Conservation (phyloP, 2,797 vertebrate species). For the Eutrigla gurnardus region DNA sequence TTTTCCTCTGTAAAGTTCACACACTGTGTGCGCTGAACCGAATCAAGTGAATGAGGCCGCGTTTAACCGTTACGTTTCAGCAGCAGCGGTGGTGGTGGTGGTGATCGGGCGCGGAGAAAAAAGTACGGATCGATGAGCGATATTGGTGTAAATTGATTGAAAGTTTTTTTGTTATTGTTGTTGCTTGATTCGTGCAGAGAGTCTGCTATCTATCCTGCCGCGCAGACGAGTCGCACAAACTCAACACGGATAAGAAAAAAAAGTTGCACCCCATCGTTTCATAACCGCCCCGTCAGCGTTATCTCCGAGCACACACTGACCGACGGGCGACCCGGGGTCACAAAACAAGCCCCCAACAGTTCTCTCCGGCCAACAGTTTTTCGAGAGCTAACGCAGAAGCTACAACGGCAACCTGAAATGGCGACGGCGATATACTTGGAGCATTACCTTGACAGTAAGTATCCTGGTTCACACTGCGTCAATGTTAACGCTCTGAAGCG, state of each 20-base stretch:
- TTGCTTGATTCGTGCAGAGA: neutral
- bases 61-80: too few relatives aligned
- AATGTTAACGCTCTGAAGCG: neutral
- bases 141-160: neutral
- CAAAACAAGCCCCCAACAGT: slow-evolving; percentile 58
- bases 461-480: neutral
- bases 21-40: too few relatives aligned
- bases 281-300: neutral
- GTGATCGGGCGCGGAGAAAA: too few relatives aligned
- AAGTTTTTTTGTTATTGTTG: neutral
- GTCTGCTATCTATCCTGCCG: neutral
- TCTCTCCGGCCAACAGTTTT: slow-evolving; percentile 26
- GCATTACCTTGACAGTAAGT: slow-evolving; percentile 98
- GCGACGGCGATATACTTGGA: slow-evolving; percentile 98
- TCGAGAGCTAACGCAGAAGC: slow-evolving; percentile 62
- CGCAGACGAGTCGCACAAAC: slow-evolving; percentile 41
- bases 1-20: too few relatives aligned
- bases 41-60: too few relatives aligned
- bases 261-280: slow-evolving; percentile 16
- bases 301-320: neutral
- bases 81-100: too few relatives aligned
- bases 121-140: neutral
- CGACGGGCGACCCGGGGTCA: slow-evolving; percentile 30
- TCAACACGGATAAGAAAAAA: slow-evolving; percentile 29
- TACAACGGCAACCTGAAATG: slow-evolving; percentile 83